Evolutionary conservation across 2,888 invertebrate species (phyloP).

Genomic region (Macropis europaea): DNA sequence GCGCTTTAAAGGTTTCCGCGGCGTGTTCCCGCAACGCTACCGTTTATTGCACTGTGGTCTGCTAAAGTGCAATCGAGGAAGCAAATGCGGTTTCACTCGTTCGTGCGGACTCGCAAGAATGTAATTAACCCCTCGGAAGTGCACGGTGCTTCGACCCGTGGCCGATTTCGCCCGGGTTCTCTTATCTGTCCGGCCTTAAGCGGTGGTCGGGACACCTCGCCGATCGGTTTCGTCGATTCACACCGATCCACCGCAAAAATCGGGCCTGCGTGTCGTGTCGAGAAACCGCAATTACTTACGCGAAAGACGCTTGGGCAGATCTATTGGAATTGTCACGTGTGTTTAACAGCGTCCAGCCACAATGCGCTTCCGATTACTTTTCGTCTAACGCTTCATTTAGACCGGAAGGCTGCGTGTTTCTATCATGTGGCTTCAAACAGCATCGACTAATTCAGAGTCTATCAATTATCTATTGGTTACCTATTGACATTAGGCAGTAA

Average conservation of each 20-base stretch:
- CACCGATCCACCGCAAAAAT: constrained; percentile 58
- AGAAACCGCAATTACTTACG: constrained; percentile 60
- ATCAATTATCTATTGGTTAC: too few relatives aligned
- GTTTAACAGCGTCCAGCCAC: constrained; percentile 9
- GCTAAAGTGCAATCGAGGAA: constrained; percentile 72
- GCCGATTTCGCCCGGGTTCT: constrained; percentile 25
- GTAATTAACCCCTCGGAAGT: constrained; percentile 71
- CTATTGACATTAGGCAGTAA: too few relatives aligned
- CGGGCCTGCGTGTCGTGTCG: constrained; percentile 45
- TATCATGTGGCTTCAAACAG: too few relatives aligned
- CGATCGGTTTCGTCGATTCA: constrained; percentile 37
- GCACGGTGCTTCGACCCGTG: constrained; percentile 42
- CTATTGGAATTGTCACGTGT: constrained; percentile 30
- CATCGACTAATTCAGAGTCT: too few relatives aligned
- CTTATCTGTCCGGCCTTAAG: constrained; percentile 36
- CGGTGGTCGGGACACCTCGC: neutral
- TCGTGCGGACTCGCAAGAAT: constrained; percentile 68
- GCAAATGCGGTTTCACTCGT: constrained; percentile 72
- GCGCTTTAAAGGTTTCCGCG: constrained; percentile 51
- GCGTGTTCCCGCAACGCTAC: constrained; percentile 64
- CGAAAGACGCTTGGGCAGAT: constrained; percentile 30
- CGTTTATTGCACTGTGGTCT: constrained; percentile 75
- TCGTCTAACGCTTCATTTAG: neutral
- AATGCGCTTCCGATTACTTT: neutral
- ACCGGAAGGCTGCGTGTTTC: too few relatives aligned